A percentile compares a stretch with the other conserved stretches of the same genome.
These are phyloP conservation scores for Salarias fasciatus DNA, from an alignment of 2,797 vertebrate species.

Conservation along the genomic window DNA sequence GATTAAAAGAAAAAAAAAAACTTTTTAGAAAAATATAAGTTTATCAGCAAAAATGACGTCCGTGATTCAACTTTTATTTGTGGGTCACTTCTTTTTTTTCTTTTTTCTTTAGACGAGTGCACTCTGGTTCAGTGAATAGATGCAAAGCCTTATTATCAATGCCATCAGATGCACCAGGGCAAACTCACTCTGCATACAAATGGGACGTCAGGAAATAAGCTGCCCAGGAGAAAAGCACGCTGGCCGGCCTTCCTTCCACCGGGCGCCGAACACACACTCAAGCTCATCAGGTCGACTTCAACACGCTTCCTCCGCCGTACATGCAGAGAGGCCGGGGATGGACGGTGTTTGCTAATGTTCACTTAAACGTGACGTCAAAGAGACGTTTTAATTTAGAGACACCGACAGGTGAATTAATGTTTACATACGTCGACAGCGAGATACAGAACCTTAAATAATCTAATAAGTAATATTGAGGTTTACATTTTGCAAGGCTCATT, in stretches of 20 bases:
- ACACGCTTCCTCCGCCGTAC: too few relatives aligned
- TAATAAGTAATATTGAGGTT: too few relatives aligned
- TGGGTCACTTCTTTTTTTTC: not conserved
- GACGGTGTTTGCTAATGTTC: too few relatives aligned
- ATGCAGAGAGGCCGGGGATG: too few relatives aligned
- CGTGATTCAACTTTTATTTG: not conserved
- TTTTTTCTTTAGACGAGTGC: conserved; percentile 3
- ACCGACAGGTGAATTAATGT: too few relatives aligned
- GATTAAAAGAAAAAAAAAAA: not conserved
- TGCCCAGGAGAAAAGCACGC: conserved; percentile 6
- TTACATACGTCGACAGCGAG: too few relatives aligned
- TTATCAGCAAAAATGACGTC: not conserved
- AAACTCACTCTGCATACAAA: conserved; percentile 28
- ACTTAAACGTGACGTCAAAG: too few relatives aligned
- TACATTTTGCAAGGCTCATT: too few relatives aligned
- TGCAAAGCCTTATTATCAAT: conserved; percentile 1
- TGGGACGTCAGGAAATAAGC: conserved; percentile 5
- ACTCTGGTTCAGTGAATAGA: conserved; percentile 6
- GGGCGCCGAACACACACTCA: too few relatives aligned
- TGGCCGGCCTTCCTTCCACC: too few relatives aligned
- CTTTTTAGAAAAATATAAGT: not conserved
- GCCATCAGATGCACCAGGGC: conserved; percentile 22
- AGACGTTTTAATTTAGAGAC: too few relatives aligned
- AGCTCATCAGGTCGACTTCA: conserved; percentile 1
- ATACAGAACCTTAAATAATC: too few relatives aligned